A percentile compares a stretch with the other conserved stretches of the same genome.
Evolutionary conservation across 2,113 vertebrate species (phyloP).

Genomic region (Mobula birostris): DNA sequence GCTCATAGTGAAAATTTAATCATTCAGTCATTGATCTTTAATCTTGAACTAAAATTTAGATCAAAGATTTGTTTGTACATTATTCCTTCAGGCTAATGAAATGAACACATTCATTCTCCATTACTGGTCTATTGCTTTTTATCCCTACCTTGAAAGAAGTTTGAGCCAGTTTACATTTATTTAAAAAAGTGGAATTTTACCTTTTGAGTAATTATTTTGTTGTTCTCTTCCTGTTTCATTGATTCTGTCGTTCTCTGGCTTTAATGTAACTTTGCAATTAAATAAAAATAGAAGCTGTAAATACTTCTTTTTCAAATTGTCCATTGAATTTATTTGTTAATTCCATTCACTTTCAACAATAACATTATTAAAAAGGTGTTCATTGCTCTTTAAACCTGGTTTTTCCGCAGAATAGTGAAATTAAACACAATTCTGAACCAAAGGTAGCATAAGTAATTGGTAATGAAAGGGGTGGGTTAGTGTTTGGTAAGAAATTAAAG

Average conservation of each 20-base stretch:
- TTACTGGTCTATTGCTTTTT: neutral
- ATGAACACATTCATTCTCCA: neutral
- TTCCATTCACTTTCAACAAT: neutral
- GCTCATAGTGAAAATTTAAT: neutral
- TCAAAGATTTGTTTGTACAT: too few species aligned
- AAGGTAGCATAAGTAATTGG: neutral
- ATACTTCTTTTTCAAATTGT: neutral
- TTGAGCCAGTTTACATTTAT: neutral
- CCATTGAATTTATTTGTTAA: neutral
- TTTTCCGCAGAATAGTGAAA: neutral
- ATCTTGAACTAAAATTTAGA: too few species aligned
- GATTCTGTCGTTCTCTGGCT: neutral
- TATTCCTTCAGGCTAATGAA: too few species aligned
- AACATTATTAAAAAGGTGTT: too few species aligned
- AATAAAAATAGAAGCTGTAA: neutral
- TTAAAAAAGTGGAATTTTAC: neutral
- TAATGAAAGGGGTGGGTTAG: neutral
- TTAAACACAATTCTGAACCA: neutral
- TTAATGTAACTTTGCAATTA: neutral
- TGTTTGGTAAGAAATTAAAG: neutral
- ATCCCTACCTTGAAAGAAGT: neutral
- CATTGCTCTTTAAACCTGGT: neutral
- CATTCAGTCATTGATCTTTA: neutral
- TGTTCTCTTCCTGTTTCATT: neutral
- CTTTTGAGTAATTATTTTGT: neutral